Conservation (phyloP, 1,140 invertebrate species). For the Mesaphorura yosii region DNA sequence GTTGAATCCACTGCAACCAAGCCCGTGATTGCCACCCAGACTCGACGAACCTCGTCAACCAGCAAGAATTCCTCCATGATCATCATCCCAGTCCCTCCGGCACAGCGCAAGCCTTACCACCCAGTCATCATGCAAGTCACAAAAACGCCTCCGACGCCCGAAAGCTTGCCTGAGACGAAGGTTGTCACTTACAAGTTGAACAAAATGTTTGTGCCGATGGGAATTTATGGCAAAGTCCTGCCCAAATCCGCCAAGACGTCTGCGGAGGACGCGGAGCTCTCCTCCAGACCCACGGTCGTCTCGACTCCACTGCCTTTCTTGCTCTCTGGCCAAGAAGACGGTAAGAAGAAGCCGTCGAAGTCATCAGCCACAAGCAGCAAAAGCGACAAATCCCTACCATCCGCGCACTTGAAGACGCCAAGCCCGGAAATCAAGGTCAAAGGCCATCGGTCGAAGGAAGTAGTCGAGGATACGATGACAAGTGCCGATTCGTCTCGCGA, state of each 20-base stretch:
- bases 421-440: constrained; percentile 18
- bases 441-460: constrained; percentile 17
- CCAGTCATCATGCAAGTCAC: constrained; percentile 30
- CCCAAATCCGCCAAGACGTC: constrained; percentile 7
- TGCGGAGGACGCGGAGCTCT: background rate
- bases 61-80: constrained; percentile 21
- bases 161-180: constrained; percentile 5
- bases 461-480: background rate
- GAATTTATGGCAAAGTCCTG: constrained; percentile 29
- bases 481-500: background rate
- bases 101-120: constrained; percentile 25
- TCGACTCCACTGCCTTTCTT: constrained; percentile 16
- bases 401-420: background rate
- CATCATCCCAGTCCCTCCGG: constrained; percentile 27
- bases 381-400: background rate
- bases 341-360: background rate
- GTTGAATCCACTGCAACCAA: background rate
- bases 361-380: constrained; percentile 1
- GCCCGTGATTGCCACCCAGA: background rate
- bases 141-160: constrained; percentile 9
- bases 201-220: constrained; percentile 31
- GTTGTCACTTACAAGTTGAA: constrained; percentile 29
- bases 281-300: background rate
- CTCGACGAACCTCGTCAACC: background rate
- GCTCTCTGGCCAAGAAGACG: constrained; percentile 2